phyloP scores from a whole-genome alignment of 2,888 invertebrate species.

The Unio pictorum region DNA sequence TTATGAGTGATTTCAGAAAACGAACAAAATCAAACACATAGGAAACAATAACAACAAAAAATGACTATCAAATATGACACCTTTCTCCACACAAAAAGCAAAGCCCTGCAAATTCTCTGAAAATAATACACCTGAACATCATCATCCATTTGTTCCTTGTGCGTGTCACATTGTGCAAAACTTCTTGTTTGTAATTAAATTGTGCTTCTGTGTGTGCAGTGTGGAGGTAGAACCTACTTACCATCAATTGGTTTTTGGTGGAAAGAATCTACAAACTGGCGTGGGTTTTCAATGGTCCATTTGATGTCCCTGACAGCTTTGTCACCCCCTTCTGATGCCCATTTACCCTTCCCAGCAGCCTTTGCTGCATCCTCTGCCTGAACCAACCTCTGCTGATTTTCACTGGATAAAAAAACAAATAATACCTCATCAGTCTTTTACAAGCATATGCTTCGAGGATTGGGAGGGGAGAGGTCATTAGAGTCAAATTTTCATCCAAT shows the following conservation, averaged over 20 bases:
- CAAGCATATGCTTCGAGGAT: background rate
- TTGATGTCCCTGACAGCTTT: constrained; percentile 87
- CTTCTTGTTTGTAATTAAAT: too few species aligned
- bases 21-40: too few species aligned
- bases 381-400: constrained; percentile 75
- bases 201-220: background rate
- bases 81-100: too few species aligned
- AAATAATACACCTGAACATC: too few species aligned
- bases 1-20: too few species aligned
- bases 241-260: constrained; percentile 86
- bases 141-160: too few species aligned
- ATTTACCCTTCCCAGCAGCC: constrained; percentile 86
- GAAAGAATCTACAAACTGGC: constrained; percentile 86
- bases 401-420: constrained; percentile 60
- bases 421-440: too few species aligned
- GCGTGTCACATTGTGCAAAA: too few species aligned
- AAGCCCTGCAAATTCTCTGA: too few species aligned
- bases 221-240: constrained; percentile 27
- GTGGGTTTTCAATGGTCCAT: constrained; percentile 90
- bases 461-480: background rate
- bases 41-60: too few species aligned
- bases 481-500: background rate
- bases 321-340: constrained; percentile 59
- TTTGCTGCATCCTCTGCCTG: constrained; percentile 94
- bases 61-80: too few species aligned